Conservation (phyloP, 2,113 vertebrate species). For the Pygathrix nemaeus region DNA sequence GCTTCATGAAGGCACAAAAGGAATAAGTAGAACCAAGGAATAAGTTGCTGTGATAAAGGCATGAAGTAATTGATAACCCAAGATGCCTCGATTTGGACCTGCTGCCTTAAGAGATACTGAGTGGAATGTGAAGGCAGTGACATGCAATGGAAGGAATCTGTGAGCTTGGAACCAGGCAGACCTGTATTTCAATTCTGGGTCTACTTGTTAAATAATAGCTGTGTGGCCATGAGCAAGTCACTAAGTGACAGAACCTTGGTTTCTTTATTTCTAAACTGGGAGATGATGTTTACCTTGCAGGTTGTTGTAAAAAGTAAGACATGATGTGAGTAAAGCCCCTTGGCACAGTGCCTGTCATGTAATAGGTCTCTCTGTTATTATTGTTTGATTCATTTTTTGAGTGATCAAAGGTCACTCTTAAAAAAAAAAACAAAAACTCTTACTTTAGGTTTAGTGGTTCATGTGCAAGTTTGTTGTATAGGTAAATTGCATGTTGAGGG, state of each 20-base stretch:
- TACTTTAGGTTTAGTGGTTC: no score
- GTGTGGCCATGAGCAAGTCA: background rate
- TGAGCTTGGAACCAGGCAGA: background rate
- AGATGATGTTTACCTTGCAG: background rate
- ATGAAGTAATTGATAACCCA: background rate
- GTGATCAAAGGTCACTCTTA: background rate
- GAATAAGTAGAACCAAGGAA: background rate
- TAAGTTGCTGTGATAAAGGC: background rate
- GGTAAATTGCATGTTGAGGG: no score
- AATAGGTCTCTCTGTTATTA: background rate
- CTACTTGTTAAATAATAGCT: background rate
- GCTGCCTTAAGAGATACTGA: background rate
- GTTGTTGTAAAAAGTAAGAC: background rate
- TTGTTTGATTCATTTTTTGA: slow-evolving; percentile 25
- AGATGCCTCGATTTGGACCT: background rate
- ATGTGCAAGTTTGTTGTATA: no score
- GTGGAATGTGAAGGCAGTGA: background rate
- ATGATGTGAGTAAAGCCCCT: background rate
- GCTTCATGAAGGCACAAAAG: background rate
- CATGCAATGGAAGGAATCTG: background rate
- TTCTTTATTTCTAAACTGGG: background rate
- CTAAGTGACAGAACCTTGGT: background rate
- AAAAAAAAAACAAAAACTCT: no score
- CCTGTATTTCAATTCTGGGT: background rate
- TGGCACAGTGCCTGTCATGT: background rate